Conservation (phyloP, 2,797 vertebrate genomes). For the Scolopax rusticola region DNA sequence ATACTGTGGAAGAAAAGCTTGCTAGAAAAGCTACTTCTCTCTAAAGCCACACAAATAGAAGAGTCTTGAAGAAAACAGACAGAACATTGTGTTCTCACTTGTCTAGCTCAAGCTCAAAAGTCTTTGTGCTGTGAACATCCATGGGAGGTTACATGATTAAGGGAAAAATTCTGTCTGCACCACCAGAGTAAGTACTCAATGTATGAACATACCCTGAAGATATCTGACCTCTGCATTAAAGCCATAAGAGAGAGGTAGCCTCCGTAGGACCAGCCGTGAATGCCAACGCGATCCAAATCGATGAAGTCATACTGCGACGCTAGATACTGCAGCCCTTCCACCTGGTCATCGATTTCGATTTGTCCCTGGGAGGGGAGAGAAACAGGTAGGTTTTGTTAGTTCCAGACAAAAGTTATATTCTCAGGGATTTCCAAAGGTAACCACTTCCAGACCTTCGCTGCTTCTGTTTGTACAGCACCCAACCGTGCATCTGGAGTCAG, state of each 20-base stretch:
- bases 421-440: neutral
- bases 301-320: conserved; percentile 83
- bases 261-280: conserved; percentile 87
- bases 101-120: neutral
- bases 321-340: conserved; percentile 84
- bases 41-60: neutral
- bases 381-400: neutral
- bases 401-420: neutral
- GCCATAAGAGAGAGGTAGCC: conserved; percentile 86
- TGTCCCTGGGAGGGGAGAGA: conserved; percentile 77
- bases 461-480: neutral
- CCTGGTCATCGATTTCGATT: conserved; percentile 85
- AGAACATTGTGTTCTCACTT: neutral
- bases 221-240: conserved; percentile 84
- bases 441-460: neutral
- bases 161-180: neutral
- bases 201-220: conserved; percentile 82
- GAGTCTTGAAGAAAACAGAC: neutral
- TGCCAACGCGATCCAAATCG: conserved; percentile 84
- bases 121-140: neutral
- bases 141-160: neutral
- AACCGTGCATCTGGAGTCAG: neutral
- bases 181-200: conserved; percentile 19
- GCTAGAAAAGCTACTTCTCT: neutral
- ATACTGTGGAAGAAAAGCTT: neutral